Conservation (phyloP, 23 tunicate species). For the Phallusia fumigata region DNA sequence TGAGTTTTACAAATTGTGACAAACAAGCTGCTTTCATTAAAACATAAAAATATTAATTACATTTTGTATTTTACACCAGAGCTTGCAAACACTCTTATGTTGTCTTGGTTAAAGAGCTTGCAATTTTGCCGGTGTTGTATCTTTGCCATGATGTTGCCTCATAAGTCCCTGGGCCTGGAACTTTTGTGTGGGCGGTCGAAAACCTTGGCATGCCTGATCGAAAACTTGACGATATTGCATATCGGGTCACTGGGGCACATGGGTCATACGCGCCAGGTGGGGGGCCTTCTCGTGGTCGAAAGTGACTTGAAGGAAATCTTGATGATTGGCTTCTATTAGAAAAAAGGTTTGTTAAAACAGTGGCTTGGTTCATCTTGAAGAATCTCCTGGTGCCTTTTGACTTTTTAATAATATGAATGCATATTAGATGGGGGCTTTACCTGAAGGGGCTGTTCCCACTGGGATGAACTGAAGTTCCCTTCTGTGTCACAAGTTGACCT, state of each 20-base stretch:
- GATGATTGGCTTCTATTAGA: slow-evolving; percentile 50
- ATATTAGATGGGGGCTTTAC: not conserved
- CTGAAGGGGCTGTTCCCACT: slow-evolving; percentile 37
- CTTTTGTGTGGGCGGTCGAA: slow-evolving; percentile 43
- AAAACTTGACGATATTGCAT: slow-evolving; percentile 65
- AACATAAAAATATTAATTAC: no score
- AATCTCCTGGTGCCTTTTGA: no score
- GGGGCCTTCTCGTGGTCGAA: slow-evolving; percentile 57
- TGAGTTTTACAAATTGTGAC: no score
- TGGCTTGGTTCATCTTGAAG: no score
- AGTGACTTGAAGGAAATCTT: slow-evolving; percentile 46
- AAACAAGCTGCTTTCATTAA: no score
- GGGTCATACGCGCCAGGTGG: slow-evolving; percentile 83
- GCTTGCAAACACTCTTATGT: not conserved
- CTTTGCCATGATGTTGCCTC: slow-evolving; percentile 42
- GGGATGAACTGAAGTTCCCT: not conserved
- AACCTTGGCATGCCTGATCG: slow-evolving; percentile 58
- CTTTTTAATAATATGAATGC: no score
- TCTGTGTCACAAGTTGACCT: slow-evolving; percentile 8
- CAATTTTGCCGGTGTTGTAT: not conserved
- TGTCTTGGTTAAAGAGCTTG: not conserved
- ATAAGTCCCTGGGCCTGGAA: slow-evolving; percentile 78
- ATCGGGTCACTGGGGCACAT: slow-evolving; percentile 20
- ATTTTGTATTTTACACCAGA: no score
- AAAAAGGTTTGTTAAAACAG: not conserved